Conservation (phyloP, 2,888 invertebrate species). For the Cosmia pyralina region DNA sequence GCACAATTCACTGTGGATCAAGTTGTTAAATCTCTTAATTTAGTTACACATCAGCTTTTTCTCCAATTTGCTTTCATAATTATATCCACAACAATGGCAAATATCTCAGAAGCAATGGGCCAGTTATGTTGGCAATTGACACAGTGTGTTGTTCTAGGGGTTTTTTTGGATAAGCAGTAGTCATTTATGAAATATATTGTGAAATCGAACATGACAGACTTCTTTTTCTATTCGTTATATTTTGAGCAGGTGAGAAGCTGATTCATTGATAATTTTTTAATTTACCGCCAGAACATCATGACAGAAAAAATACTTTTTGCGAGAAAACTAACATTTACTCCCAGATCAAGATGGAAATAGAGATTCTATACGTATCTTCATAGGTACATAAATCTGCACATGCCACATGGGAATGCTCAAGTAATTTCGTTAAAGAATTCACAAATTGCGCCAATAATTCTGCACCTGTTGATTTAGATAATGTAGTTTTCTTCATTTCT, state of each 20-base stretch:
- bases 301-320: conserved; percentile 12
- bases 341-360: conserved; percentile 38
- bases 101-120: neutral
- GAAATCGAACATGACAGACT: neutral
- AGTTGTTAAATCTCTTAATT: neutral
- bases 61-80: neutral
- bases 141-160: neutral
- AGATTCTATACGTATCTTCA: conserved; percentile 23
- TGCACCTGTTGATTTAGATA: conserved; percentile 57
- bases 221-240: conserved; percentile 4
- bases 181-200: neutral
- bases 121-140: neutral
- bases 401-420: conserved; percentile 50
- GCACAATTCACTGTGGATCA: neutral
- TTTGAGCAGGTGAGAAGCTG: neutral
- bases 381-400: conserved; percentile 50
- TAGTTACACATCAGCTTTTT: neutral
- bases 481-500: conserved; percentile 28
- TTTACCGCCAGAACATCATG: neutral
- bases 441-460: conserved; percentile 50
- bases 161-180: neutral
- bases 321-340: conserved; percentile 19
- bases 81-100: neutral
- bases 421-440: conserved; percentile 58
- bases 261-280: conserved; percentile 13